Evolutionary conservation across 37 sponge, comb jelly and placozoan genomes (phyloP).

Genomic region (Aphrocallistes beatrix): DNA sequence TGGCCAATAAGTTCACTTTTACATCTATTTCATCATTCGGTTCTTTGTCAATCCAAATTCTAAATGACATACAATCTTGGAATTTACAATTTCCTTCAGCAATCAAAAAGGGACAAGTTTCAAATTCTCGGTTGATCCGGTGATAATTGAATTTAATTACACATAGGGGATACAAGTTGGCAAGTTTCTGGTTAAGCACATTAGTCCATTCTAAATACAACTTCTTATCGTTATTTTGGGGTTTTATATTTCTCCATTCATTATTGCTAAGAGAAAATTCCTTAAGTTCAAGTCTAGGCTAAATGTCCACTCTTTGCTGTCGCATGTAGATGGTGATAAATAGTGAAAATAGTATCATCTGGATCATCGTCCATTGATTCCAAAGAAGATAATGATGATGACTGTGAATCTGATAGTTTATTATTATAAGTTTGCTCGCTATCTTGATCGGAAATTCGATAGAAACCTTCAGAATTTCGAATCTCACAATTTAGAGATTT

Average conservation of each 20-base stretch:
- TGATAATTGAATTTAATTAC: neutral
- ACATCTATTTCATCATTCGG: neutral
- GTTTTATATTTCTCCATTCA: too few species aligned
- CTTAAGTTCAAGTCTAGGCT: too few species aligned
- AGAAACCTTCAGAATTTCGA: neutral
- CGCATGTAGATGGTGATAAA: too few species aligned
- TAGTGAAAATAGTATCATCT: too few species aligned
- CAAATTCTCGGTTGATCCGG: neutral
- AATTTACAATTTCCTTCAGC: slow-evolving; percentile 11
- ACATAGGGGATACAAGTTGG: neutral
- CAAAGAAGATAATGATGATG: neutral
- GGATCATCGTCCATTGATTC: neutral
- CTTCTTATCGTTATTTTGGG: too few species aligned
- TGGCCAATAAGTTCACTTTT: neutral
- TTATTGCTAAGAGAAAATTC: too few species aligned
- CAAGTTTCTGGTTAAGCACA: too few species aligned
- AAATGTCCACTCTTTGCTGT: too few species aligned
- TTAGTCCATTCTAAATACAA: too few species aligned
- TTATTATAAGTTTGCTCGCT: neutral
- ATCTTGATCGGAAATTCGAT: neutral
- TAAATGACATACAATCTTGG: neutral
- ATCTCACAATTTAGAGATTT: neutral
- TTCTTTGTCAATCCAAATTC: neutral
- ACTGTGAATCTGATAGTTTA: neutral
- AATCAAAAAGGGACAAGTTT: neutral